Evolutionary conservation across 2,113 vertebrate species (phyloP), one percentile per base, ranked within the genome.

Genomic region (Picathartes gymnocephalus): DNA sequence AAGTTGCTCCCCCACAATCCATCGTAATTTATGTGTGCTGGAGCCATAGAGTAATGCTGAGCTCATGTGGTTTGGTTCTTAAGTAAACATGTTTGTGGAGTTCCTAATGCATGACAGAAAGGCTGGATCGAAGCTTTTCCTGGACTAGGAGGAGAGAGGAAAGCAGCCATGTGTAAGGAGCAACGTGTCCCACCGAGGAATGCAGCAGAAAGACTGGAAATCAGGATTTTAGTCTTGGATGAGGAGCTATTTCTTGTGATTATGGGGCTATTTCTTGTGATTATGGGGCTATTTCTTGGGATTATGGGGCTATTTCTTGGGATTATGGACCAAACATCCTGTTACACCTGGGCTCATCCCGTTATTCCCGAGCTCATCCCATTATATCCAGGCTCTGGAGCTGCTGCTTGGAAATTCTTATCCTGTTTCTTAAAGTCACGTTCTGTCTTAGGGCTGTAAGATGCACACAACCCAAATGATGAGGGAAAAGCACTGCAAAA

Each of bases 41-140:
- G 87, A 95, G 85, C 54, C 85, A 51, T 56, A n/a, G 45, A 93
- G 53, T 85, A 96, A 91, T 39, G 70, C 79, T 86, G 91, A 97
- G 87, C 85, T 96, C 77, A 82, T 95, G 93, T 81, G 94, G 89
- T 89, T 96, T 95, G 74, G 71, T 86, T 44, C 90, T 95, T 91
- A 86, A 95, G 79, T 86, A 95, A 94, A 93, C 81, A 90, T 86
- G 85, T 93, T 92, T 95, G 84, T 42, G 57, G 78, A 90, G 90
- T 73, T 95, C 42, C 91, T 92, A 91, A 94, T 80, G 89, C 92
- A 88, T 88, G 85, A 92, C 93, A 96, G 93, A 91, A 92, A 94
- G 73, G 57, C 61, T 65, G 94, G 72, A 88, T 74, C 0, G 8
- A 82, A 62, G 92, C 13, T 73, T 90, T 78, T 81, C 71, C 90